A percentile compares a stretch with the other conserved stretches of the same genome.
Conservation (phyloP, 2,113 vertebrate genomes). For the Charadrius vociferus region DNA sequence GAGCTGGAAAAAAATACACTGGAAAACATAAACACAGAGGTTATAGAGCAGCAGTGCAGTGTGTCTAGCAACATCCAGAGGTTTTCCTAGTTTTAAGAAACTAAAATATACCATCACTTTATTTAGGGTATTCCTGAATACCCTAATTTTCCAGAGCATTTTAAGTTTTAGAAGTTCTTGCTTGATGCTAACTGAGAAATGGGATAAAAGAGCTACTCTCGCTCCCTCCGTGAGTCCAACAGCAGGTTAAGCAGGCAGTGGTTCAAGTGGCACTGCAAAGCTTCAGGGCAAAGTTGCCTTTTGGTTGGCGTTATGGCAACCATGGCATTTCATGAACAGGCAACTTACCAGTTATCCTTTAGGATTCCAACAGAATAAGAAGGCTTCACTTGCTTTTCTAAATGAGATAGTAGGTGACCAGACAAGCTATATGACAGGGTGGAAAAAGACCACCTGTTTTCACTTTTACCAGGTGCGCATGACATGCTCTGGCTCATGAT, state of each 20-base stretch:
- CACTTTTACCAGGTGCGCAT: no score
- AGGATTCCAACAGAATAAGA: neutral
- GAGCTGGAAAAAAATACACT: neutral
- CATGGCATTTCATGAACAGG: neutral
- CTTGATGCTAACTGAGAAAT: neutral
- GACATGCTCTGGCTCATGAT: neutral
- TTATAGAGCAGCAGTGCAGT: neutral
- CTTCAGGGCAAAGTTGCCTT: neutral
- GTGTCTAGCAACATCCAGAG: neutral
- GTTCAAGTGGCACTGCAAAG: no score
- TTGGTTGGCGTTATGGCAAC: neutral
- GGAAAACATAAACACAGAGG: neutral
- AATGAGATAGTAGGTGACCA: neutral
- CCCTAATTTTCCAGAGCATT: neutral
- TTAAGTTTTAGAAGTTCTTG: neutral
- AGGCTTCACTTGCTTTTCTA: neutral
- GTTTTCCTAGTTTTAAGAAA: neutral
- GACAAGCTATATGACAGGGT: neutral
- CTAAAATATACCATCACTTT: neutral
- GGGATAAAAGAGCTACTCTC: neutral
- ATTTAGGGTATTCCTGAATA: neutral
- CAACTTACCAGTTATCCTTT: neutral
- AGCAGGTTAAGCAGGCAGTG: neutral
- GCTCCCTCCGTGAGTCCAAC: neutral
- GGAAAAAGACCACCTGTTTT: neutral